Percentiles rank a stretch among this genome's conserved stretches.
These are phyloP conservation scores for Augochlora pura DNA, from an alignment of 1,140 invertebrate species.

Conservation along the genomic window DNA sequence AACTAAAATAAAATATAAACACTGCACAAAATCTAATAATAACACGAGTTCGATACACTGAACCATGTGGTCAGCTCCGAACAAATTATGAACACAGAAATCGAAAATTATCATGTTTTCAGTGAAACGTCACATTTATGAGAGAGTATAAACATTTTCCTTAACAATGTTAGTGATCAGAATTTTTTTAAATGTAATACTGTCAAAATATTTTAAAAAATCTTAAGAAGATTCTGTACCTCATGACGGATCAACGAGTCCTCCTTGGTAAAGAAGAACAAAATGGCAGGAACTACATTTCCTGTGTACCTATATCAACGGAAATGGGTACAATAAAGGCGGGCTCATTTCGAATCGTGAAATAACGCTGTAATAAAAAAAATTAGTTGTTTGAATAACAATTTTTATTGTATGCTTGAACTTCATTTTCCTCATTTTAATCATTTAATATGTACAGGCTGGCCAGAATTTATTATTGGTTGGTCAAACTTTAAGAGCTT, in stretches of 20 bases:
- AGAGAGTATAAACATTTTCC: neutral
- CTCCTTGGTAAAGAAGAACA: conserved; percentile 62
- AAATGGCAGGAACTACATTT: conserved; percentile 62
- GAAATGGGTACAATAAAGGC: neutral
- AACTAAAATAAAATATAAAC: neutral
- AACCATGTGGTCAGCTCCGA: conserved; percentile 61
- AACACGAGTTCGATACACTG: neutral
- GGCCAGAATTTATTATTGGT: too few relatives aligned
- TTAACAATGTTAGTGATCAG: neutral
- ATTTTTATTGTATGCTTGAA: neutral
- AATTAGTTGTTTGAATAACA: neutral
- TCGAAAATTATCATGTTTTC: neutral
- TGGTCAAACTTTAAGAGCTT: too few relatives aligned
- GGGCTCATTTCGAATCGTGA: neutral
- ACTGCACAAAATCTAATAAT: neutral
- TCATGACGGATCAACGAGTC: conserved; percentile 63
- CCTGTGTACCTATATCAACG: conserved; percentile 45
- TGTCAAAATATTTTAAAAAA: conserved; percentile 34
- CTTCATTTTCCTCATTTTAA: neutral
- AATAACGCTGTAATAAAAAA: neutral
- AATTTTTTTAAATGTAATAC: neutral
- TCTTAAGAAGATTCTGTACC: conserved; percentile 56
- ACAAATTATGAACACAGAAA: conserved; percentile 16
- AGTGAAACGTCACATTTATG: neutral
- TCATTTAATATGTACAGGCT: neutral